A percentile compares a stretch with the other conserved stretches of the same genome.
Conservation (phyloP, 2,888 invertebrate genomes). For the Hylaea fasciaria region DNA sequence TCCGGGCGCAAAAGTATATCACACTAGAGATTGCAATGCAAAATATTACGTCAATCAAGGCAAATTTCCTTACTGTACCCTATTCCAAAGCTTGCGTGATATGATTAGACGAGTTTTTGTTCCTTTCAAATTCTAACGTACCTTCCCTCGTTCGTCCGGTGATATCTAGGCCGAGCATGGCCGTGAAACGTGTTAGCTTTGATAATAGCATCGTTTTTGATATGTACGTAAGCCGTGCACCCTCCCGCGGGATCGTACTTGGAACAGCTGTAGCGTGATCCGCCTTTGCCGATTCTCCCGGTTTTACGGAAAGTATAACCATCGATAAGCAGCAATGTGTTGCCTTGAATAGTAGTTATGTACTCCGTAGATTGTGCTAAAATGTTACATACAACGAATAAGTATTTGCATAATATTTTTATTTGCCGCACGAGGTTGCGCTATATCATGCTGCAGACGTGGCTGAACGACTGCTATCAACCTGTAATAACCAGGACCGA, state of each 20-base stretch:
- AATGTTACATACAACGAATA: neutral
- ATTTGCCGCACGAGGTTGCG: too few relatives aligned
- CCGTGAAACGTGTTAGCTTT: slow-evolving; percentile 15
- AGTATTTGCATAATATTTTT: neutral
- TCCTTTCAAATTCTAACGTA: slow-evolving; percentile 3
- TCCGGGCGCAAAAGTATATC: too few relatives aligned
- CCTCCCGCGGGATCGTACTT: neutral
- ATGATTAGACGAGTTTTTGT: too few relatives aligned
- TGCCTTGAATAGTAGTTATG: slow-evolving; percentile 12
- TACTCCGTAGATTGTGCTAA: slow-evolving; percentile 6
- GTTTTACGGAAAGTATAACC: slow-evolving; percentile 24
- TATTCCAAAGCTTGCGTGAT: too few relatives aligned
- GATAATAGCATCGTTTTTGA: slow-evolving; percentile 5
- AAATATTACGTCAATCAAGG: too few relatives aligned
- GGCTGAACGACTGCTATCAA: too few relatives aligned
- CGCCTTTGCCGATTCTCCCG: slow-evolving; percentile 3
- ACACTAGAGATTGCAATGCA: too few relatives aligned
- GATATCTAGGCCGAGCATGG: slow-evolving; percentile 4
- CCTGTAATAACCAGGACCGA: too few relatives aligned
- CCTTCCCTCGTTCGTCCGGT: neutral
- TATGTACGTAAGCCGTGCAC: slow-evolving; percentile 42
- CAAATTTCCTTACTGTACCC: too few relatives aligned
- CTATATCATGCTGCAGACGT: too few relatives aligned
- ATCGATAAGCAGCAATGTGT: slow-evolving; percentile 10
- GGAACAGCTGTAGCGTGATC: slow-evolving; percentile 20